Conservation (phyloP, 2,797 vertebrate species). For the Megalops cyprinoides region DNA sequence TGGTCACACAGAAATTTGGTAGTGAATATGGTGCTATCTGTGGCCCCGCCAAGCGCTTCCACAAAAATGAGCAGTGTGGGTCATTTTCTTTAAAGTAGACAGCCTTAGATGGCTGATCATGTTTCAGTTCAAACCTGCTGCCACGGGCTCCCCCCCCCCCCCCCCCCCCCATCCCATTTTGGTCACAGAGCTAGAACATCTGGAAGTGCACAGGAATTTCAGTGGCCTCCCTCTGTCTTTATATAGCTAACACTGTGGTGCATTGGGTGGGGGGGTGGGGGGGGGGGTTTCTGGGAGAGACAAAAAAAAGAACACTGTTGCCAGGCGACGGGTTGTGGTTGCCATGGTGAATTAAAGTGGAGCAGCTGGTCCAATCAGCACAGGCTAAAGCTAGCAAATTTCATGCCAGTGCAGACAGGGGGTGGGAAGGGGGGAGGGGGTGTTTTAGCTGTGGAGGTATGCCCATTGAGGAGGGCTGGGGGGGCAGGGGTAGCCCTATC, state of each 20-base stretch:
- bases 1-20: too few species aligned
- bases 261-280: constrained; percentile 59
- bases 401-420: constrained; percentile 68
- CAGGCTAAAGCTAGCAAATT: constrained; percentile 73
- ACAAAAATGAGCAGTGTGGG: too few species aligned
- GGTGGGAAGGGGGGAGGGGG: constrained; percentile 19
- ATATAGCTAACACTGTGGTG: constrained; percentile 64
- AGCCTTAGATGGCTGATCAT: neutral
- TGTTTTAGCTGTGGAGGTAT: constrained; percentile 76
- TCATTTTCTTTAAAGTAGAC: too few species aligned
- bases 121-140: neutral
- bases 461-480: constrained; percentile 62
- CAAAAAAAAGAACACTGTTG: constrained; percentile 67
- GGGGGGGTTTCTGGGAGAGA: constrained; percentile 44
- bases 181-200: constrained; percentile 9
- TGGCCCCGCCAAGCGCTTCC: too few species aligned
- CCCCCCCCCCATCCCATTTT: neutral
- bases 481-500: constrained; percentile 48
- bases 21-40: too few species aligned
- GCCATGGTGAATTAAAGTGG: constrained; percentile 83
- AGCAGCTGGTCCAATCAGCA: constrained; percentile 81
- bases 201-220: constrained; percentile 31
- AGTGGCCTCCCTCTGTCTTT: constrained; percentile 34
- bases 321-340: constrained; percentile 84
- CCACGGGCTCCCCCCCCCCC: neutral